Evolutionary conservation across 2,797 vertebrate species (phyloP), one percentile per base, ranked within the genome.

Genomic region (Alfaro cultratus): DNA sequence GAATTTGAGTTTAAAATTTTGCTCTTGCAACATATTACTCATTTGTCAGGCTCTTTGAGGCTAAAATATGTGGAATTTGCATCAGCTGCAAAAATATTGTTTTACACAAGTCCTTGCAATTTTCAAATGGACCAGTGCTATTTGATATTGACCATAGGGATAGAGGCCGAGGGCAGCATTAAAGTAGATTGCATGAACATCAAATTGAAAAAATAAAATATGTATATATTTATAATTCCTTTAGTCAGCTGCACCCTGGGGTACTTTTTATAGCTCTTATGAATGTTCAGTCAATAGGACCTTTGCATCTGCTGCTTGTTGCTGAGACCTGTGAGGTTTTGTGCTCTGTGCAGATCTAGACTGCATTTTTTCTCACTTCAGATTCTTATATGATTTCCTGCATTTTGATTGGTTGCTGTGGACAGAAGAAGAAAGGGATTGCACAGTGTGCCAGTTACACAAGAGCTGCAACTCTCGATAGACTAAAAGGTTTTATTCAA

Each of bases 371-470:
- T 21, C 60, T 18, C 16, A 34, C 31, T 9, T 13, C 60, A 64
- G 60, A 64, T 21, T 64, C 31, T 21, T 29, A 62, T 7, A 36
- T 21, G 60, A 36, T 36, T 77, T 84, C 64, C 21, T 68, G 64
- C 18, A 41, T 68, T 68, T 68, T 68, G 36, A 68, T 39, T 68
- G 18, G 64, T 26, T 41, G 64, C 4, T 18, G 34, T 34, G 36
- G 21, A 5, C 36, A 26, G 62, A 36, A 67, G 62, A 67, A 67
- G 18, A 39, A 67, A 18, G 2, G 16, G 7, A 67, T 39, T 39
- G 3, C 8, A 7, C 16, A 10, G 34, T 21, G 34, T 67, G 18
- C 5, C 16, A 67, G 7, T 21, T 15, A 67, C 7, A 10, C 62
- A 62, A 16, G 57, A 62, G 16, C 34, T 39, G 18, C 8, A 36